Evolutionary conservation across 2,888 invertebrate species (phyloP).

Genomic region (Oxyteleia sp.): DNA sequence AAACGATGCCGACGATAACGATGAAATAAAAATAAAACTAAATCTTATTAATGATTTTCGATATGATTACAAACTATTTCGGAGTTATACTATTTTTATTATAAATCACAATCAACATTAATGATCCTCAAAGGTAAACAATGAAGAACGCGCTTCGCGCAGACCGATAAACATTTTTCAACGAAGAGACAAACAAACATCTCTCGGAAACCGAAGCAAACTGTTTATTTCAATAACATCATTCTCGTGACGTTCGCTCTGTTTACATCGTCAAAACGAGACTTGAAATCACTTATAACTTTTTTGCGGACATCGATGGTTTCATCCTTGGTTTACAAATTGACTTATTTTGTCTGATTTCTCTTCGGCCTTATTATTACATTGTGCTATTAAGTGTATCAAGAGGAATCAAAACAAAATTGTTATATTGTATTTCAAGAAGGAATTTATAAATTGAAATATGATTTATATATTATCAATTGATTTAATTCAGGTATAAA

Average conservation of each 20-base stretch:
- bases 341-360: not conserved
- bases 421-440: too few relatives aligned
- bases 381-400: not conserved
- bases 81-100: too few relatives aligned
- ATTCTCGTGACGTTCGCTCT: constrained; percentile 10
- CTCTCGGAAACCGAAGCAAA: constrained; percentile 6
- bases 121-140: constrained; percentile 9
- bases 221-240: constrained; percentile 23
- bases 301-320: not conserved
- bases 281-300: constrained; percentile 21
- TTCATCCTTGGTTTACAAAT: not conserved
- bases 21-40: too few relatives aligned
- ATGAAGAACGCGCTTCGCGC: not conserved
- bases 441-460: too few relatives aligned
- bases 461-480: too few relatives aligned
- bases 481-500: too few relatives aligned
- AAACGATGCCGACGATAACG: too few relatives aligned
- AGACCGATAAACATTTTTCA: constrained; percentile 1
- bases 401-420: too few relatives aligned
- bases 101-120: constrained; percentile 5
- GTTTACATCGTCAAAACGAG: constrained; percentile 25
- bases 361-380: constrained; percentile 2
- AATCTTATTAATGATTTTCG: too few relatives aligned
- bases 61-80: too few relatives aligned
- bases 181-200: constrained; percentile 7